Evolutionary conservation across 2,797 vertebrate species (phyloP).

Genomic region (Acanthurus lineatus): DNA sequence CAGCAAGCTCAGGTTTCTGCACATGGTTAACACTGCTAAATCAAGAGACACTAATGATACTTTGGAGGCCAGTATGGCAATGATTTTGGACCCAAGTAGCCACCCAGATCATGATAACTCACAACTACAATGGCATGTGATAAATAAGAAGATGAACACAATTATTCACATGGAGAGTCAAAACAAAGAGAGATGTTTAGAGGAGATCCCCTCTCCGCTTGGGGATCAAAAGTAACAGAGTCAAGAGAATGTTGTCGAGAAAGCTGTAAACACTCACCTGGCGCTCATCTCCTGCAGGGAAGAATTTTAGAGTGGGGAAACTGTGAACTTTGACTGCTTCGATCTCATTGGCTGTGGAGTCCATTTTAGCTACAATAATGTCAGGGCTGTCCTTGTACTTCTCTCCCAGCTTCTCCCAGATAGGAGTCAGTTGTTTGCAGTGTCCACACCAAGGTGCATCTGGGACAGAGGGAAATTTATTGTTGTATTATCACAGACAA

Average conservation of each 20-base stretch:
- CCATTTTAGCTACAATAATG: constrained; percentile 95
- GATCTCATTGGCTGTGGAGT: constrained; percentile 97
- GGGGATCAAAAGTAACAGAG: background rate
- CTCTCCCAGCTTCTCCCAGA: constrained; percentile 98
- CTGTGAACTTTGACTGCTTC: constrained; percentile 97
- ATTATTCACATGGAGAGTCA: background rate
- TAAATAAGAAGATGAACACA: background rate
- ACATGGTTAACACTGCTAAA: constrained; percentile 36
- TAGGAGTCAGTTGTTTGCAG: constrained; percentile 97
- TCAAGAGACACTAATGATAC: constrained; percentile 42
- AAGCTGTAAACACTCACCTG: constrained; percentile 81
- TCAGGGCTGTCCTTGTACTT: constrained; percentile 89
- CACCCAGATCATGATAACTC: constrained; percentile 20
- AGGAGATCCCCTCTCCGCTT: background rate
- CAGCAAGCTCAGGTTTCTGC: constrained; percentile 58
- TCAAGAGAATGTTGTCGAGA: background rate
- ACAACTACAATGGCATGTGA: constrained; percentile 23
- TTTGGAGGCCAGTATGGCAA: background rate
- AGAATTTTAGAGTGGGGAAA: constrained; percentile 98
- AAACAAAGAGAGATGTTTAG: background rate
- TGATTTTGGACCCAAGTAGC: constrained; percentile 24
- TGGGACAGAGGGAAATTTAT: constrained; percentile 61
- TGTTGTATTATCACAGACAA: background rate
- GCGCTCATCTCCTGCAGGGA: constrained; percentile 90
- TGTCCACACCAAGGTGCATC: constrained; percentile 99